These are phyloP conservation scores for Pseudomyrmex concolor DNA, from an alignment of 1,140 invertebrate genomes.

Conservation along the genomic window DNA sequence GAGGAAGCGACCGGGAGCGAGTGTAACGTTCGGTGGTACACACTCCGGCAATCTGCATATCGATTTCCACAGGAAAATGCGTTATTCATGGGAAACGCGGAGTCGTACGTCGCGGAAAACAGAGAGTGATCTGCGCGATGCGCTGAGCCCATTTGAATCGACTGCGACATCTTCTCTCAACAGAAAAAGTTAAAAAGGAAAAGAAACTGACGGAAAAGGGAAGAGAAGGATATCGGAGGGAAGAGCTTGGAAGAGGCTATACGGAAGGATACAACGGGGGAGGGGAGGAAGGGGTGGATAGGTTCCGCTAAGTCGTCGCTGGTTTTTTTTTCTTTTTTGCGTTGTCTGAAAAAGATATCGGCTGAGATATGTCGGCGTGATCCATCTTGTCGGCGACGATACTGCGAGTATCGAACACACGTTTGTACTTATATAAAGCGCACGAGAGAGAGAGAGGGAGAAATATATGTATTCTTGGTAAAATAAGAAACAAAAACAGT, in stretches of 20 bases:
- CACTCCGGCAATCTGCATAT: constrained; percentile 72
- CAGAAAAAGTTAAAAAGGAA: constrained; percentile 39
- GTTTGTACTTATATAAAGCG: background rate
- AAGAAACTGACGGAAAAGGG: constrained; percentile 31
- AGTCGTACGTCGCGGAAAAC: constrained; percentile 69
- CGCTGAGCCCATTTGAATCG: constrained; percentile 70
- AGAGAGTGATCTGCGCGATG: constrained; percentile 71
- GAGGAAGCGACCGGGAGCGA: background rate
- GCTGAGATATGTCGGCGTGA: constrained; percentile 49
- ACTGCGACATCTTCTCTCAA: constrained; percentile 60
- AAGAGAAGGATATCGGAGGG: background rate
- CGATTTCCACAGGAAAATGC: constrained; percentile 72
- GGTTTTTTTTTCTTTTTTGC: constrained; percentile 44
- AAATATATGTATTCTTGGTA: background rate
- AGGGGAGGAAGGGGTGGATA: too few species aligned
- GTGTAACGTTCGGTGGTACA: constrained; percentile 56
- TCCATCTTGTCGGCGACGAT: constrained; percentile 50
- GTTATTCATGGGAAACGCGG: constrained; percentile 72
- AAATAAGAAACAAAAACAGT: background rate
- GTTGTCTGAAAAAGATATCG: constrained; percentile 55
- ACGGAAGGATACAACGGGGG: background rate
- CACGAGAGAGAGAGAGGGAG: too few species aligned
- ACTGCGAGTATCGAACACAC: constrained; percentile 43
- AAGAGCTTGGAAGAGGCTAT: background rate
- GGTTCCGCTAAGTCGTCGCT: constrained; percentile 35